phyloP scores from a whole-genome alignment of 2,113 vertebrate species.

The Ovis canadensis region DNA sequence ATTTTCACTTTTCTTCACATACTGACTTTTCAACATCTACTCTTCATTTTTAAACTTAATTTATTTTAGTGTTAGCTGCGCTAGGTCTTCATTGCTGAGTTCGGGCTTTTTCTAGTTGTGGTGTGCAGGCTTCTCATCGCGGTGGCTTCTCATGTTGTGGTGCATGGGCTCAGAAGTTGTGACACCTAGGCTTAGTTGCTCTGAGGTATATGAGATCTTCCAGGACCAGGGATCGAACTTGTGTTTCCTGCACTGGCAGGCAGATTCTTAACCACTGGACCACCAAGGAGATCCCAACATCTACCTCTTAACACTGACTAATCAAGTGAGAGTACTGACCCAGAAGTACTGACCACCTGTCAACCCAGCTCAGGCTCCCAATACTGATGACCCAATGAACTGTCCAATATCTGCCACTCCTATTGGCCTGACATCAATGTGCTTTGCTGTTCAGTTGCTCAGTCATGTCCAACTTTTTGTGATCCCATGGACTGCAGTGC shows the following conservation, averaged over 20 bases:
- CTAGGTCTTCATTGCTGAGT: neutral
- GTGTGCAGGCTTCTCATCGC: neutral
- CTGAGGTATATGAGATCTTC: neutral
- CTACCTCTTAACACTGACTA: neutral
- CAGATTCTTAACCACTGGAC: neutral
- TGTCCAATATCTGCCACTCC: too few relatives aligned
- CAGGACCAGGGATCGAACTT: neutral
- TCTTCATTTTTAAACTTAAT: neutral
- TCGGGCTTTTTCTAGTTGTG: neutral
- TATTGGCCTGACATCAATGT: neutral
- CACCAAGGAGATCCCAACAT: neutral
- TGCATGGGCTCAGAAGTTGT: neutral
- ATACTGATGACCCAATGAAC: neutral
- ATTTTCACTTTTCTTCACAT: neutral
- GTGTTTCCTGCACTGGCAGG: neutral
- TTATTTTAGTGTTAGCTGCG: neutral
- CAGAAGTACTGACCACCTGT: neutral
- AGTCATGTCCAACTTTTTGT: fast-evolving
- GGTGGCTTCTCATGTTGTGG: neutral
- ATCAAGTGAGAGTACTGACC: neutral
- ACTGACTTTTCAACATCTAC: neutral
- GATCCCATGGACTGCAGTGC: fast-evolving
- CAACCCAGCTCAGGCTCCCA: neutral
- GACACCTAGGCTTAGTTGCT: neutral
- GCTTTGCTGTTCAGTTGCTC: neutral